Percentiles rank a stretch among this genome's conserved stretches.
These are phyloP conservation scores for Callyntrura guangdongensis DNA, from an alignment of 2,888 invertebrate genomes.

Conservation along the genomic window DNA sequence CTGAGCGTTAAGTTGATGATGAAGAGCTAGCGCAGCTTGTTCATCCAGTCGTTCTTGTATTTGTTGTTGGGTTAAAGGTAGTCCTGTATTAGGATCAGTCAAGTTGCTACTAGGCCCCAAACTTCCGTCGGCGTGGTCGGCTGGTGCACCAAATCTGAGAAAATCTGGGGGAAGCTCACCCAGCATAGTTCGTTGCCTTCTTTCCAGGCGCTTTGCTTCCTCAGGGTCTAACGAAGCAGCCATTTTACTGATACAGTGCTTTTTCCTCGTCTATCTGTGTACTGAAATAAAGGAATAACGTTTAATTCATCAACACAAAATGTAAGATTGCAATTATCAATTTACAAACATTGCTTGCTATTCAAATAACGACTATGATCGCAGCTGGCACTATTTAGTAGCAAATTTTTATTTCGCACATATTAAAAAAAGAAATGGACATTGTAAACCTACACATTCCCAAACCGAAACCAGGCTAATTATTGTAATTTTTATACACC, in stretches of 20 bases:
- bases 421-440: background rate
- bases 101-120: conserved; percentile 68
- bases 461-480: too few relatives aligned
- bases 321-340: background rate
- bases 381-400: background rate
- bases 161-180: conserved; percentile 94
- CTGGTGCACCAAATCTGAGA: conserved; percentile 87
- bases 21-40: conserved; percentile 89
- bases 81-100: conserved; percentile 81
- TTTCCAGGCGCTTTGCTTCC: conserved; percentile 81
- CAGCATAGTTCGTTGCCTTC: conserved; percentile 88
- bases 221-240: conserved; percentile 82
- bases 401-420: background rate
- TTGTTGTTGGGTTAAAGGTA: conserved; percentile 86
- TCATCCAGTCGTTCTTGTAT: conserved; percentile 92
- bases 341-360: background rate
- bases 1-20: conserved; percentile 83
- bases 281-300: background rate
- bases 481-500: background rate
- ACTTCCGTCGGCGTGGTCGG: conserved; percentile 46
- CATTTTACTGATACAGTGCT: conserved; percentile 59
- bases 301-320: background rate
- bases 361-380: too few relatives aligned
- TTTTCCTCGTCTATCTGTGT: background rate
- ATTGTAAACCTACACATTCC: background rate